Evolutionary conservation across 2,113 vertebrate species (phyloP).

Genomic region (Paedocypris sp.): DNA sequence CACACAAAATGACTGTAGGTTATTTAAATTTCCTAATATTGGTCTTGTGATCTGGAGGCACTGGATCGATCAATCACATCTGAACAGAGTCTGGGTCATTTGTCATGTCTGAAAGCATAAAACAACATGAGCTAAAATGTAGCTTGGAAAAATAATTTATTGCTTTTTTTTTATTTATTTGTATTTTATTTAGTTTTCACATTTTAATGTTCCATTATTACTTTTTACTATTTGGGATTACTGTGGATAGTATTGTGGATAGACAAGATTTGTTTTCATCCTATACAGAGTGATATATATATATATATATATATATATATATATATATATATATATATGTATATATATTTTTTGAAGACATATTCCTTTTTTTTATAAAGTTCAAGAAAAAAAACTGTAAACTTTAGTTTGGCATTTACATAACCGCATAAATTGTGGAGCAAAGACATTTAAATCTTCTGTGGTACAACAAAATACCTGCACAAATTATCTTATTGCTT

Average conservation of each 20-base stretch:
- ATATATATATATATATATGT: slow-evolving; percentile 24
- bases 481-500: slow-evolving; percentile 93
- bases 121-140: slow-evolving; percentile 92
- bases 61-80: slow-evolving; percentile 41
- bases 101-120: slow-evolving; percentile 86
- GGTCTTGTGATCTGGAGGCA: slow-evolving; percentile 35
- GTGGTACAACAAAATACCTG: slow-evolving; percentile 73
- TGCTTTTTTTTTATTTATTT: slow-evolving; percentile 75
- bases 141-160: slow-evolving; percentile 99
- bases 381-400: slow-evolving; percentile 91
- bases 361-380: slow-evolving; percentile 72
- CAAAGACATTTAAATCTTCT: slow-evolving; percentile 69
- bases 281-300: slow-evolving; percentile 23
- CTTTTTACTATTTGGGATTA: slow-evolving; percentile 57
- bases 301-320: slow-evolving; percentile 29
- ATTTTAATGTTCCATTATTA: slow-evolving; percentile 47
- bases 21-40: background rate
- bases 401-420: slow-evolving; percentile 99
- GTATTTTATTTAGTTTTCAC: slow-evolving; percentile 59
- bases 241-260: slow-evolving; percentile 58
- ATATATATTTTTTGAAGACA: slow-evolving; percentile 37
- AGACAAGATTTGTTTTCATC: slow-evolving; percentile 66
- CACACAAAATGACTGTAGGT: background rate
- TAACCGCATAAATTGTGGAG: slow-evolving; percentile 79
- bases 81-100: slow-evolving; percentile 80